phyloP scores from a whole-genome alignment of 2,888 invertebrate genomes.

The Erynnis tages region DNA sequence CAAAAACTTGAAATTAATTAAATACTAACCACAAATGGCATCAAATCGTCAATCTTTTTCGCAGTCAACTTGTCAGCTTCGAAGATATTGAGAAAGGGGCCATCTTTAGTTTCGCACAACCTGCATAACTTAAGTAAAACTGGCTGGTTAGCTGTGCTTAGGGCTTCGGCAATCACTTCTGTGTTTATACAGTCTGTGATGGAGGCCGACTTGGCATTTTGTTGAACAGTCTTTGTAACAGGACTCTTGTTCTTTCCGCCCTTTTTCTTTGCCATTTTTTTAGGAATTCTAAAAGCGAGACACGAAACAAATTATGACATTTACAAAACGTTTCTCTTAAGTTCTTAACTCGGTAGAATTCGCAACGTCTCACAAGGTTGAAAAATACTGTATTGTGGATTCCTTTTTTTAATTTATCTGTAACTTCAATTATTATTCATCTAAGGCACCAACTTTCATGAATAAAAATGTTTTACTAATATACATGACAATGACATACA shows the following conservation, averaged over 20 bases:
- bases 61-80: constrained; percentile 65
- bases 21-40: constrained; percentile 69
- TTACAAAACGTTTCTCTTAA: neutral
- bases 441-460: too few relatives aligned
- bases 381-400: neutral
- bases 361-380: constrained; percentile 6
- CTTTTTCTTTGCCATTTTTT: constrained; percentile 58
- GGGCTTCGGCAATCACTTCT: constrained; percentile 48
- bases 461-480: too few relatives aligned
- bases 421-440: too few relatives aligned
- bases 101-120: constrained; percentile 71
- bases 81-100: constrained; percentile 75
- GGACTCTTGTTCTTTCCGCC: constrained; percentile 42
- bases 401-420: too few relatives aligned
- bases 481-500: too few relatives aligned
- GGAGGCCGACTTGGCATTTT: constrained; percentile 36
- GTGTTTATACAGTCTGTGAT: constrained; percentile 34
- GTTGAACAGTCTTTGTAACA: constrained; percentile 29
- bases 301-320: constrained; percentile 1
- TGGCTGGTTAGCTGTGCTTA: constrained; percentile 44
- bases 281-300: constrained; percentile 15
- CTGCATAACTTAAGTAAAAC: constrained; percentile 66
- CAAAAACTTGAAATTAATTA: too few relatives aligned
- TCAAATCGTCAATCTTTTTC: constrained; percentile 67
- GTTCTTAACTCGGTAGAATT: neutral